phyloP scores from a whole-genome alignment of 2,113 vertebrate species.

The Panthera leo region DNA sequence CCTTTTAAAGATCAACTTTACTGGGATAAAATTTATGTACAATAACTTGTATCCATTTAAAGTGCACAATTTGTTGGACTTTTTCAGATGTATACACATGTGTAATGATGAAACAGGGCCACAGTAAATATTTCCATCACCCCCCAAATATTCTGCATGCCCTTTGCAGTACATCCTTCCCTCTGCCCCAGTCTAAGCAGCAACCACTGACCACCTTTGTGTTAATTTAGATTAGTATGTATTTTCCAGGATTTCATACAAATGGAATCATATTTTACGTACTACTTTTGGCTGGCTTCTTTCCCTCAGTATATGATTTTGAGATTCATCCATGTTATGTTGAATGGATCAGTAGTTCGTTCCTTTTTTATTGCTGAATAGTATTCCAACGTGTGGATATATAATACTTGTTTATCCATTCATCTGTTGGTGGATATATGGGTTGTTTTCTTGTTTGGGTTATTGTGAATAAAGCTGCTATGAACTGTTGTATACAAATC shows the following conservation, averaged over 20 bases:
- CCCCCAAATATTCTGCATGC: neutral
- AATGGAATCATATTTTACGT: neutral
- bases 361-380: neutral
- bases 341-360: neutral
- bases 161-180: neutral
- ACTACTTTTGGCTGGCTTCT: neutral
- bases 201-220: neutral
- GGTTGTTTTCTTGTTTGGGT: neutral
- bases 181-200: neutral
- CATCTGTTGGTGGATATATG: neutral
- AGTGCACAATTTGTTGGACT: neutral
- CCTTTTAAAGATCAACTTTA: neutral
- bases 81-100: neutral
- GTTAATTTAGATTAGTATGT: neutral
- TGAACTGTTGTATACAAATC: neutral
- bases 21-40: neutral
- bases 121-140: neutral
- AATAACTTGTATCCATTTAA: neutral
- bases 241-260: neutral
- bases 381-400: neutral
- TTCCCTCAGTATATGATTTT: neutral
- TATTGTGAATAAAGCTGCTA: neutral
- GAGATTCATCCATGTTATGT: neutral
- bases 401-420: neutral
- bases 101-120: neutral